A percentile compares a stretch with the other conserved stretches of the same genome.
Conservation (phyloP, 2,888 invertebrate genomes). For the Campoplex nolae region DNA sequence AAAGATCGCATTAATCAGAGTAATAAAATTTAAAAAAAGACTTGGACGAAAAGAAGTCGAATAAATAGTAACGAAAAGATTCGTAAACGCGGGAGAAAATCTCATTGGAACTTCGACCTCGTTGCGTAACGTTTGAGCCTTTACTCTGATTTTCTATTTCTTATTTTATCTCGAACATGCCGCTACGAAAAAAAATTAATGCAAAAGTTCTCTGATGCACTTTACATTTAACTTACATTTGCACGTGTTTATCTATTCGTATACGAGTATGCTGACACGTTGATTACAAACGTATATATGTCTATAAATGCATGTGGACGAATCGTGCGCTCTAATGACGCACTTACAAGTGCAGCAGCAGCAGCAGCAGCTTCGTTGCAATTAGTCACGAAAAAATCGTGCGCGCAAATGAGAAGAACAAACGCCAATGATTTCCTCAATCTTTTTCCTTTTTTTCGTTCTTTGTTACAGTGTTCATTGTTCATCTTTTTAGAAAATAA, state of each 20-base stretch:
- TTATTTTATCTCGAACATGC: background rate
- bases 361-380: constrained; percentile 33
- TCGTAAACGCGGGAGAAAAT: constrained; percentile 20
- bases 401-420: constrained; percentile 14
- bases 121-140: constrained; percentile 47
- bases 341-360: constrained; percentile 23
- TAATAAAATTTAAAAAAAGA: background rate
- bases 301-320: background rate
- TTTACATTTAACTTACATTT: background rate
- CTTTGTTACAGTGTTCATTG: background rate
- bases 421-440: constrained; percentile 31
- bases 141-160: constrained; percentile 45
- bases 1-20: background rate
- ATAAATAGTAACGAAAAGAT: background rate
- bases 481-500: background rate
- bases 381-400: constrained; percentile 52
- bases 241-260: background rate
- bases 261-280: background rate
- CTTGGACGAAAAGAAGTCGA: background rate
- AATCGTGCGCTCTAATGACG: constrained; percentile 44
- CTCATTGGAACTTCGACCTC: constrained; percentile 52
- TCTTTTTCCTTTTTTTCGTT: constrained; percentile 17
- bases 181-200: background rate
- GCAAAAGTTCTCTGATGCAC: constrained; percentile 5
- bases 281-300: background rate